These are phyloP conservation scores for Lingula anatina DNA, from an alignment of 2,888 invertebrate genomes.

Conservation along the genomic window DNA sequence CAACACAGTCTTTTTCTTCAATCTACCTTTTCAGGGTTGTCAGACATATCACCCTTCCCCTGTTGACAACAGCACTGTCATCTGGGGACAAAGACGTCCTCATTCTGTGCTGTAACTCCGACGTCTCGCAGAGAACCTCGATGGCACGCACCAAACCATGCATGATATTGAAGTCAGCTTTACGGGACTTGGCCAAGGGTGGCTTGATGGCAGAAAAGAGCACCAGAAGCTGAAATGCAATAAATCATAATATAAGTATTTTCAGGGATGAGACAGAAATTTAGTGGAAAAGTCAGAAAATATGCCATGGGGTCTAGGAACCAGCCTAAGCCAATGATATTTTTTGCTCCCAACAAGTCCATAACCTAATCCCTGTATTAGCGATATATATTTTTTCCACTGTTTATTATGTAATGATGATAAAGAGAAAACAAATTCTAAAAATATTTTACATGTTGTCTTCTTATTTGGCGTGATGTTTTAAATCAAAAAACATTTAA, in stretches of 20 bases:
- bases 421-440: too few species aligned
- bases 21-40: constrained; percentile 68
- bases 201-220: constrained; percentile 78
- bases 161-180: constrained; percentile 57
- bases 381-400: too few species aligned
- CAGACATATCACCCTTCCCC: constrained; percentile 83
- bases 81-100: constrained; percentile 55
- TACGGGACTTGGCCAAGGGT: constrained; percentile 49
- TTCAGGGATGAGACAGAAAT: not conserved
- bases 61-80: constrained; percentile 54
- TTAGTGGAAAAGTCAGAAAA: too few species aligned
- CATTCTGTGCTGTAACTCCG: constrained; percentile 67
- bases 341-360: too few species aligned
- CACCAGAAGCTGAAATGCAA: constrained; percentile 65
- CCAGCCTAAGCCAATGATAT: too few species aligned
- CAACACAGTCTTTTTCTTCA: not conserved
- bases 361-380: too few species aligned
- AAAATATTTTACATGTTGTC: too few species aligned
- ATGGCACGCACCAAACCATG: constrained; percentile 82
- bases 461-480: too few species aligned
- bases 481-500: too few species aligned
- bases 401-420: too few species aligned
- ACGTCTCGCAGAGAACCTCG: constrained; percentile 76
- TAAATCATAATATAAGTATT: not conserved
- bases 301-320: too few species aligned